Base-by-base conservation (phyloP, 2,888 invertebrate species). In the Laothoe populi region DNA sequence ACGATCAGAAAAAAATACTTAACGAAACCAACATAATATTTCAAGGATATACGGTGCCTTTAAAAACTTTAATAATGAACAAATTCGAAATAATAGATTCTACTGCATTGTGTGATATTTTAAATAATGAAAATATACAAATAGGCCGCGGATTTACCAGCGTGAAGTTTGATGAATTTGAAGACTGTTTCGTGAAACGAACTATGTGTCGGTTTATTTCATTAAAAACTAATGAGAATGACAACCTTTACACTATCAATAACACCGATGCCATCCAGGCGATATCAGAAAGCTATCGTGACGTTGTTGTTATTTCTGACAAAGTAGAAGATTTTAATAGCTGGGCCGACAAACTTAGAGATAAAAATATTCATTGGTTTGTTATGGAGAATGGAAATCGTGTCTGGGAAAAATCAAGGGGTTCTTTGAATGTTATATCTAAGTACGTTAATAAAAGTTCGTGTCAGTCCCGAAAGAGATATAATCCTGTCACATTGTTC, bases 121-220 rank as follows among this genome's bases (percentile, higher is more conserved):
- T 53, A 8, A 65, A 63, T 19, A 64, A 63, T 8, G 62, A 70
- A 45, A 60, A 44, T 38, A 59, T 71, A 38, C 5, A 13, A 7
- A 21, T 71, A 35, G 67, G 69, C 2, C 60, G 60, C 19, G 7
- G 24, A 24, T 62, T 65, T 19, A 60, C 46, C n/a, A 60, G n/a
- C 10, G 16, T 11, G 3, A 48, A 48, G 8, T 40, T 11, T 24
- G 11, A 58, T 42, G 48, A 67, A 60, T 35, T 53, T 45, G 35
- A 60, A 44, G 38, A 64, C 24, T 59, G 23, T 58, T 72, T 70
- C 57, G 42, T 69, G 21, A 61, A 64, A 16, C 66, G 61, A 57
- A 26, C 40, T 35, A 8, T 72, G 35, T 63, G 62, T 60, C 70
- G 71, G 24, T 65, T 21, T 8, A 35, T 71, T 23, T 65, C 23